phyloP scores from a whole-genome alignment of 2,113 vertebrate genomes.

The Saguinus imperator region DNA sequence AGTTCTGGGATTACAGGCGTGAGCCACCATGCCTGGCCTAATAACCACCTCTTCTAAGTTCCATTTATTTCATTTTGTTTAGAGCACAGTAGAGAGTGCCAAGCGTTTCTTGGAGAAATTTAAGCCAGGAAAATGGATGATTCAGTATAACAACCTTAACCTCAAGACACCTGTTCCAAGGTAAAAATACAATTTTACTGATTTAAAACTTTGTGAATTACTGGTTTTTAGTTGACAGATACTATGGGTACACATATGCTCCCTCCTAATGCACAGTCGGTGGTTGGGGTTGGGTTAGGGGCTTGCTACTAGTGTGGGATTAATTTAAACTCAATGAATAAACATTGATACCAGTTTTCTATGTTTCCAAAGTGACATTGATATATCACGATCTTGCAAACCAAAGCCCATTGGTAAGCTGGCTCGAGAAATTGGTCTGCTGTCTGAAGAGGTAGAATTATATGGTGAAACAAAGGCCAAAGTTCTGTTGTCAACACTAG shows the following conservation, averaged over 20 bases:
- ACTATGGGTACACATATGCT: background rate
- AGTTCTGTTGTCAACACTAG: slow-evolving; percentile 88
- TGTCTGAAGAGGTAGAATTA: slow-evolving; percentile 92
- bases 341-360: background rate
- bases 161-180: slow-evolving; percentile 93
- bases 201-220: background rate
- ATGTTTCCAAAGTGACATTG: slow-evolving; percentile 90
- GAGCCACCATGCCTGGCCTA: no score
- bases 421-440: slow-evolving; percentile 91
- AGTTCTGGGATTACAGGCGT: no score
- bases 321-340: background rate
- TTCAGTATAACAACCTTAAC: slow-evolving; percentile 89
- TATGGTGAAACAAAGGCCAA: slow-evolving; percentile 98
- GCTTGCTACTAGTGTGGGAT: background rate
- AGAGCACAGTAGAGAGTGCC: slow-evolving; percentile 97
- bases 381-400: slow-evolving; percentile 92
- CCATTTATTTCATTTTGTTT: slow-evolving; percentile 43
- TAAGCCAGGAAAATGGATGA: slow-evolving; percentile 91
- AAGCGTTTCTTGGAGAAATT: slow-evolving; percentile 90
- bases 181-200: slow-evolving; percentile 79
- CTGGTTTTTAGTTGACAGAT: background rate
- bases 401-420: slow-evolving; percentile 90
- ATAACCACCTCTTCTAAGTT: background rate
- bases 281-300: background rate
- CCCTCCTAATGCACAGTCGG: background rate